Evolutionary conservation across 1,140 invertebrate species (phyloP).

Genomic region (Cherax destructor): DNA sequence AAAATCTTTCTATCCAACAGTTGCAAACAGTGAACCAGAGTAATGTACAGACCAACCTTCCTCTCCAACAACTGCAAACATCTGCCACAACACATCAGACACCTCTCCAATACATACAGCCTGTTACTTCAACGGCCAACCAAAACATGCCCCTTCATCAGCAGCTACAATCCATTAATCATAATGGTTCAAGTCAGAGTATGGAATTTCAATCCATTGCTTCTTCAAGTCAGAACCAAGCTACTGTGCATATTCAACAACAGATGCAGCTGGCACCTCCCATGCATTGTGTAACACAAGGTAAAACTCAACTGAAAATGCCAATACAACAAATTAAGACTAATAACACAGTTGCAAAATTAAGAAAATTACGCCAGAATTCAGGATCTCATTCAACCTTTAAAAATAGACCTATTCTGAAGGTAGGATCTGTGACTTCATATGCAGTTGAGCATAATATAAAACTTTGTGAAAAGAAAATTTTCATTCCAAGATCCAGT

Average conservation of each 20-base stretch:
- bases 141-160: background rate
- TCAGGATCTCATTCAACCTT: background rate
- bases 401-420: background rate
- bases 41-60: background rate
- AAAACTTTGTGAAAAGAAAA: background rate
- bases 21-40: background rate
- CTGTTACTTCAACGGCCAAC: background rate
- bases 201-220: background rate
- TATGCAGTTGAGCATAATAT: background rate
- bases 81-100: background rate
- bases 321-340: background rate
- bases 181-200: background rate
- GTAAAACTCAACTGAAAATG: background rate
- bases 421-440: background rate
- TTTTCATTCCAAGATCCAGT: background rate
- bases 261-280: background rate
- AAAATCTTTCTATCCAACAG: background rate
- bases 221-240: conserved; percentile 2
- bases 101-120: background rate
- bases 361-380: background rate
- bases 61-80: background rate
- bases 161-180: background rate
- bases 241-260: background rate
- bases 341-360: background rate
- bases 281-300: background rate